A percentile compares a stretch with the other conserved stretches of the same genome.
These are phyloP conservation scores for Telmatherina bonti DNA, from an alignment of 2,797 vertebrate species.

Conservation along the genomic window DNA sequence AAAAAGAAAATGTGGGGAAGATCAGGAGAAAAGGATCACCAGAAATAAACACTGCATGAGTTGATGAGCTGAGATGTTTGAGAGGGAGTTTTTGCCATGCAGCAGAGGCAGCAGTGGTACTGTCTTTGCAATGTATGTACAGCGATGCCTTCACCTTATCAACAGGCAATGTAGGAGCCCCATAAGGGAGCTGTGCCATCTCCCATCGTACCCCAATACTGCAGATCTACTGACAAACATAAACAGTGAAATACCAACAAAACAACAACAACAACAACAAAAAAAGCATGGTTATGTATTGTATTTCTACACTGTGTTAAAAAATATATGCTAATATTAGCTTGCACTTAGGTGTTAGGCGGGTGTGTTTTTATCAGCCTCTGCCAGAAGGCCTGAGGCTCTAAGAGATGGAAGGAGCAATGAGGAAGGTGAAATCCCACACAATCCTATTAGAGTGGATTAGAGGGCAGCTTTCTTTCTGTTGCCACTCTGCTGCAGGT, in stretches of 20 bases:
- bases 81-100: conserved; percentile 26
- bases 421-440: conserved; percentile 84
- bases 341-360: conserved; percentile 77
- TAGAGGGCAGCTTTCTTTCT: conserved; percentile 77
- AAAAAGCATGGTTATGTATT: conserved; percentile 63
- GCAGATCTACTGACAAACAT: conserved; percentile 55
- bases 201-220: conserved; percentile 42
- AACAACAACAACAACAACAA: conserved; percentile 1
- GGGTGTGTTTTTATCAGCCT: conserved; percentile 81
- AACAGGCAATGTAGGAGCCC: conserved; percentile 37
- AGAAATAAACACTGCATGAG: conserved; percentile 16
- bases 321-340: conserved; percentile 80
- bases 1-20: conserved; percentile 41
- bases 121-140: conserved; percentile 37
- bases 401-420: conserved; percentile 76
- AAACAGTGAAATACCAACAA: conserved; percentile 17
- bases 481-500: conserved; percentile 80
- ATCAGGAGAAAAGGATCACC: conserved; percentile 25
- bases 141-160: conserved; percentile 55
- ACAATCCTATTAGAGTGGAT: conserved; percentile 88
- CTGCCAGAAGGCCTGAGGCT: conserved; percentile 80
- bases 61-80: conserved; percentile 8
- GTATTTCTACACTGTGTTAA: conserved; percentile 68
- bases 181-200: conserved; percentile 32
- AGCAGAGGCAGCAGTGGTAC: conserved; percentile 20